Conservation (phyloP, 2,888 invertebrate genomes). For the Anarsia innoxiella region DNA sequence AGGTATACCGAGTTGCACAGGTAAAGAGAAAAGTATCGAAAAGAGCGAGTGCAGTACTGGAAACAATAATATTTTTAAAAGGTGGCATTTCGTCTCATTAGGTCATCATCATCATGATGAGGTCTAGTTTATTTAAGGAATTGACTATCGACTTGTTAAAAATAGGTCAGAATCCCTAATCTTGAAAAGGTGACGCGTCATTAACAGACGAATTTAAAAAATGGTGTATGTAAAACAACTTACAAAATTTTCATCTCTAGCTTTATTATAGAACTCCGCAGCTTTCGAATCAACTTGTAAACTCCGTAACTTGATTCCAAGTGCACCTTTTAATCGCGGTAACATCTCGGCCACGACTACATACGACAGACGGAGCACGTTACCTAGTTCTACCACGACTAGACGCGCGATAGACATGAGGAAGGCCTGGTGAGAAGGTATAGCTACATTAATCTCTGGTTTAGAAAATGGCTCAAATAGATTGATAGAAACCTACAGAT, state of each 20-base stretch:
- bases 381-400: conserved; percentile 77
- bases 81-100: too few species aligned
- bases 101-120: too few species aligned
- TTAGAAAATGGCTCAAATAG: too few species aligned
- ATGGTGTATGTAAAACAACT: too few species aligned
- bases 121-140: too few species aligned
- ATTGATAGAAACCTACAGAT: too few species aligned
- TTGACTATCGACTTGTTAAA: too few species aligned
- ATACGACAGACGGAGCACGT: conserved; percentile 78
- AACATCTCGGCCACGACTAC: conserved; percentile 82
- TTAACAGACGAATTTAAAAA: too few species aligned
- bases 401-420: conserved; percentile 70
- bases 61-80: neutral
- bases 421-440: conserved; percentile 59
- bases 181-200: too few species aligned
- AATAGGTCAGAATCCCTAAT: too few species aligned
- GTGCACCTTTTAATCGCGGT: conserved; percentile 57
- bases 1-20: too few species aligned
- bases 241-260: conserved; percentile 44
- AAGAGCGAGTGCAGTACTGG: neutral
- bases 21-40: neutral
- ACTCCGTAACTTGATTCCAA: conserved; percentile 43
- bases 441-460: too few species aligned
- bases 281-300: conserved; percentile 32
- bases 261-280: conserved; percentile 37